Base-by-base conservation (phyloP, 2,888 invertebrate species). In the Aphodius sticticus region DNA sequence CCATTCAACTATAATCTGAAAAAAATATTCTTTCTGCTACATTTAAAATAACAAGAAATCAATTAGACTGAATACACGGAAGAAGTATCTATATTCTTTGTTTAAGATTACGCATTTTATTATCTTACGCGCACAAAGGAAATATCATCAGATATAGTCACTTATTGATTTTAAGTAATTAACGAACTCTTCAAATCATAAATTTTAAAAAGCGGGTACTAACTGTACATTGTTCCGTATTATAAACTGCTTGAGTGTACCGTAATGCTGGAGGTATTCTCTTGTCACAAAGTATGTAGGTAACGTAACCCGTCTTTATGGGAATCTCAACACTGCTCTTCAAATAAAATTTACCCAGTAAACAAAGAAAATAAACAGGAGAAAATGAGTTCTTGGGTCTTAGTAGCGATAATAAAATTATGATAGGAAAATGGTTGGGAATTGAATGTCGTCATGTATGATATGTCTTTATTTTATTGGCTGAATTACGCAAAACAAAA, bases 221-320 rank as follows among this genome's bases (percentile, higher is more conserved):
- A 53, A 53, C 53, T 53, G 53, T 53, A 53, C 7, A 53, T 53
- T 53, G 53, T 53, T 53, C 53, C 53, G 53, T 53, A 53, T 53
- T 53, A 53, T 53, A 53, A 53, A 53, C 53, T 53, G 53, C 53
- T 12, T 53, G 53, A 12, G 53, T 53, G 53, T 53, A 53, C 53
- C 53, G 53, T 53, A 53, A 53, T 53, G 53, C 53, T 53, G 7
- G 12, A 53, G 53, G 53, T 53, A 53, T 53, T 53, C 53, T 53
- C 53, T 53, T 53, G 53, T 53, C 53, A 53, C 53, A 53, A 53
- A 53, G 53, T 53, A 53, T 53, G 53, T 53, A 53, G 53, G 53
- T 53, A 53, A 53, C 7, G 4, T 5, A 9, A 5, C 53, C 53
- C 53, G 53, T 9, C 9, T 53, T 53, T 53, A 53, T 53, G 53